A percentile compares a stretch with the other conserved stretches of the same genome.
These are phyloP conservation scores for Toxostoma redivivum DNA, from an alignment of 2,113 vertebrate genomes.

Conservation along the genomic window DNA sequence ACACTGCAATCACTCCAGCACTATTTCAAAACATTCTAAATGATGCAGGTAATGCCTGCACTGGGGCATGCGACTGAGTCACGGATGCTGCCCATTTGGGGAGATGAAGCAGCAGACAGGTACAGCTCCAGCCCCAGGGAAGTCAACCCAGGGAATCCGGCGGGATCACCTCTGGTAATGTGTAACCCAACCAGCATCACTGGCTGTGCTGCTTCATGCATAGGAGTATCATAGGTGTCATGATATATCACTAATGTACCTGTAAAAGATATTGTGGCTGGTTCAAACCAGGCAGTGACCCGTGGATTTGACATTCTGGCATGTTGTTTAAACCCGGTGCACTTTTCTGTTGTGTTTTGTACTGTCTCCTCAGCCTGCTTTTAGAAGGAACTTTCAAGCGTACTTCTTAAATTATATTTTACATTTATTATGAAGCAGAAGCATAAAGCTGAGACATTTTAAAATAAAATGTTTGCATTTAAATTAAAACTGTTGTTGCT, in stretches of 20 bases:
- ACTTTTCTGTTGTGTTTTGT: conserved; percentile 1
- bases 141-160: background rate
- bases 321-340: background rate
- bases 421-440: conserved; percentile 21
- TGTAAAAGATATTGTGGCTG: background rate
- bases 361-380: conserved; percentile 27
- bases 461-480: conserved; percentile 50
- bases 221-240: no score
- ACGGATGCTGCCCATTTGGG: fast-evolving
- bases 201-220: background rate
- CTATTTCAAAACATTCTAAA: background rate
- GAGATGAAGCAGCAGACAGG: background rate
- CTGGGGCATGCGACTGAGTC: background rate
- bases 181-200: background rate
- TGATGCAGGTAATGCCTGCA: background rate
- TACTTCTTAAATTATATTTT: conserved; percentile 52
- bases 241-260: fast-evolving
- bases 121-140: background rate
- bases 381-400: conserved; percentile 8
- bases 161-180: background rate
- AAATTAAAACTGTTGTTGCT: background rate
- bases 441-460: conserved; percentile 21
- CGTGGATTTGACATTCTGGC: background rate
- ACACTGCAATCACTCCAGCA: fast-evolving
- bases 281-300: background rate